phyloP scores from a whole-genome alignment of 1,140 invertebrate genomes.

The Coelopa frigida region DNA sequence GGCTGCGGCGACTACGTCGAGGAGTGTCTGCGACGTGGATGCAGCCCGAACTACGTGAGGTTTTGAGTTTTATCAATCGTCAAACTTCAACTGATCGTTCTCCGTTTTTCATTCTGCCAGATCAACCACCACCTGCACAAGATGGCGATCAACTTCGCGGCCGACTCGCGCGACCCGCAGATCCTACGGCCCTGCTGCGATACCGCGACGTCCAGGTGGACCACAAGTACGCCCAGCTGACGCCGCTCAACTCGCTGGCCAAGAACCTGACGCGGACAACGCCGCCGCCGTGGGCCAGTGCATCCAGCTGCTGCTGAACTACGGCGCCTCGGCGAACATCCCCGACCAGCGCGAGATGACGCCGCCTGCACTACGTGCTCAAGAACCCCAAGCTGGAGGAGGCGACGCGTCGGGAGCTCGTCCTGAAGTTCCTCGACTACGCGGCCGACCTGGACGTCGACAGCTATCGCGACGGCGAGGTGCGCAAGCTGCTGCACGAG shows the following conservation, averaged over 20 bases:
- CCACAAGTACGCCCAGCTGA: conserved; percentile 49
- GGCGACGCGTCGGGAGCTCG: conserved; percentile 44
- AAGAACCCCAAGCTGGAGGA: conserved; percentile 48
- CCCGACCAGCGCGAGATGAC: conserved; percentile 55
- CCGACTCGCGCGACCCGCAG: conserved; percentile 50
- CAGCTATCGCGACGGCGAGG: conserved; percentile 50
- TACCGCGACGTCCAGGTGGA: conserved; percentile 51
- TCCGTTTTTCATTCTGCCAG: conserved; percentile 17
- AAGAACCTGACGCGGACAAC: conserved; percentile 51
- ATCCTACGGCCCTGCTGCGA: conserved; percentile 51
- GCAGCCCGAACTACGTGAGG: conserved; percentile 57
- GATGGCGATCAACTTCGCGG: conserved; percentile 60
- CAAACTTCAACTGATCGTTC: too few species aligned
- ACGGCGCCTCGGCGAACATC: conserved; percentile 56
- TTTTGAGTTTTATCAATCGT: too few species aligned
- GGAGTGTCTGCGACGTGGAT: conserved; percentile 55
- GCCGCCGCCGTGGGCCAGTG: conserved; percentile 38
- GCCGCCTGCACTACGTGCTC: conserved; percentile 56
- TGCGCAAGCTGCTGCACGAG: conserved; percentile 50
- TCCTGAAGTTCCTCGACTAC: conserved; percentile 47
- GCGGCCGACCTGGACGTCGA: conserved; percentile 51
- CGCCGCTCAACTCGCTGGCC: conserved; percentile 57
- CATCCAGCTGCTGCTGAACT: conserved; percentile 51
- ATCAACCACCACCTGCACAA: conserved; percentile 47
- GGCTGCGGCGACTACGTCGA: conserved; percentile 51